These are phyloP conservation scores for Sula dactylatra DNA, from an alignment of 2,113 vertebrate genomes.

Conservation along the genomic window DNA sequence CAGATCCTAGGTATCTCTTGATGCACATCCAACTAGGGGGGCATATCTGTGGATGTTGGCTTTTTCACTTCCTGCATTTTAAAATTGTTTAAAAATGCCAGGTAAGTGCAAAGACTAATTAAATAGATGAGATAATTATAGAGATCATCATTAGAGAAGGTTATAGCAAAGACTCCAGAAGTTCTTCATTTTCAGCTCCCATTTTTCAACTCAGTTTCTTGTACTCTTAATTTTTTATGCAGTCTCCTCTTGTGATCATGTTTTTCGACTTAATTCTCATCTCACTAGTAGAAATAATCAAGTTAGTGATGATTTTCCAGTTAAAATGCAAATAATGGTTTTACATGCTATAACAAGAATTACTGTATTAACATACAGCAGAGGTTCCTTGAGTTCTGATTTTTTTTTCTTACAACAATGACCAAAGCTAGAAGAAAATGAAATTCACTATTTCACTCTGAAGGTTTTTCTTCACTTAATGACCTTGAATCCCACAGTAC, in stretches of 20 bases:
- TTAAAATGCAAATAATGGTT: not conserved
- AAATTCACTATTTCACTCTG: not conserved
- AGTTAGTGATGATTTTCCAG: no score
- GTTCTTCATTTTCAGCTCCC: not conserved
- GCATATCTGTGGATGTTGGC: not conserved
- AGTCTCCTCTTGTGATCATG: not conserved
- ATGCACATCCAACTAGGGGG: not conserved
- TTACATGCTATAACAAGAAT: not conserved
- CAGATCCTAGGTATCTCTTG: not conserved
- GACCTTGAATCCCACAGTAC: not conserved
- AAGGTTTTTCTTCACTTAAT: not conserved
- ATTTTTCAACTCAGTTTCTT: not conserved
- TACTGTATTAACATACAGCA: not conserved
- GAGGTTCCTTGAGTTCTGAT: not conserved
- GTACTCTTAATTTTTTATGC: not conserved
- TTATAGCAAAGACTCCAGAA: not conserved
- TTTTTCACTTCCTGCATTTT: not conserved
- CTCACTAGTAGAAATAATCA: no score
- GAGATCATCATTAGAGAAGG: conserved; percentile 15
- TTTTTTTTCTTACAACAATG: not conserved
- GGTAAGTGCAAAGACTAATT: conserved; percentile 20
- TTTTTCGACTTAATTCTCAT: no score
- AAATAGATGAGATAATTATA: conserved; percentile 57
- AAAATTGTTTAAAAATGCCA: conserved; percentile 13
- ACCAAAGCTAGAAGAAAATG: not conserved